Percentiles rank a stretch among this genome's conserved stretches.
These are phyloP conservation scores for Conomelus anceps DNA, from an alignment of 2,888 invertebrate genomes.

Conservation along the genomic window DNA sequence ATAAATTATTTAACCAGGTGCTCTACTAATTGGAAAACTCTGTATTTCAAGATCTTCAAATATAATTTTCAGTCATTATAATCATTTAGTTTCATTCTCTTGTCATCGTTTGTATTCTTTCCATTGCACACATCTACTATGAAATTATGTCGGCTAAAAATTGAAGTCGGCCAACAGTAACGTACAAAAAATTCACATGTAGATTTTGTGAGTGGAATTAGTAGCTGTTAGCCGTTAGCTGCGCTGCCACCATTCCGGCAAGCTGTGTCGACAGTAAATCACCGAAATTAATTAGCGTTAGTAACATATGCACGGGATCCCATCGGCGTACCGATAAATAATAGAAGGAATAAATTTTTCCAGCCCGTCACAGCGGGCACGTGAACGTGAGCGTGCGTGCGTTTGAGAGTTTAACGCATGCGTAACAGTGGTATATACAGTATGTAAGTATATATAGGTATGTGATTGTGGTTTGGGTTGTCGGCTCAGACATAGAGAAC, in stretches of 20 bases:
- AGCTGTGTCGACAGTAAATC: not conserved
- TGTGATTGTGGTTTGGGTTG: not conserved
- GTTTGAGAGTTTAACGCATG: not conserved
- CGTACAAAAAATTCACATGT: not conserved
- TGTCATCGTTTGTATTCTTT: not conserved
- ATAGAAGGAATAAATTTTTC: not conserved
- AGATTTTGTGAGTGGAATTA: not conserved
- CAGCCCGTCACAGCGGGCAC: not conserved
- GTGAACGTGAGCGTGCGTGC: not conserved
- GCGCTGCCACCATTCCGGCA: not conserved
- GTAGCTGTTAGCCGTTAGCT: not conserved
- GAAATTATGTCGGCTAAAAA: not conserved
- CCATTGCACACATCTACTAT: not conserved
- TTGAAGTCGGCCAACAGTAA: not conserved
- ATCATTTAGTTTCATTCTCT: not conserved
- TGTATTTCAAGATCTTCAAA: no score
- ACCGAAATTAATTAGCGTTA: not conserved
- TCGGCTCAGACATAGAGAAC: not conserved
- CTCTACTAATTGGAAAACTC: no score
- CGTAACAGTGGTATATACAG: not conserved
- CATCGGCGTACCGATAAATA: not conserved
- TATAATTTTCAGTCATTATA: no score
- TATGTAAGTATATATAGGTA: not conserved
- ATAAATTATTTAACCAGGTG: no score
- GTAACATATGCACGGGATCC: not conserved